Percentiles rank a stretch among this genome's conserved stretches.
These are phyloP conservation scores for Agapornis canus DNA, from an alignment of 2,797 vertebrate genomes.

Conservation along the genomic window DNA sequence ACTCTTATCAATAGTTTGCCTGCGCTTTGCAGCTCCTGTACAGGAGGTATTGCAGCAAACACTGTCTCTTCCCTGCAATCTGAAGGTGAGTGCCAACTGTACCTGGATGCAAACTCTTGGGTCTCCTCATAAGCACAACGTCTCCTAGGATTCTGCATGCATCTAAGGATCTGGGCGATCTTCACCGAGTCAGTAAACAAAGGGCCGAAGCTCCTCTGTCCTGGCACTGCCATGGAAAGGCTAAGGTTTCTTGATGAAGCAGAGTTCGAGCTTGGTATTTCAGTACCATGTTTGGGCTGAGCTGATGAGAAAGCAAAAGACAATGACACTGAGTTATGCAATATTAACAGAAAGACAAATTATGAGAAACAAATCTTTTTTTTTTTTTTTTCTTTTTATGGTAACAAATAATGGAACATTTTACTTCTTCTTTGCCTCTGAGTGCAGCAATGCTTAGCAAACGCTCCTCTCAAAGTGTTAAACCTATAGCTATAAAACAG, in stretches of 20 bases:
- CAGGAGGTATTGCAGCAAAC: background rate
- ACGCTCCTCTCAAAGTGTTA: background rate
- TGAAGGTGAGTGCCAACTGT: background rate
- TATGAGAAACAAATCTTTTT: background rate
- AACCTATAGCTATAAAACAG: constrained; percentile 31
- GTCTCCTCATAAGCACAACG: background rate
- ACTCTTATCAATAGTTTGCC: background rate
- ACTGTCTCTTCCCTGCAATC: background rate
- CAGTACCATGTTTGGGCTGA: background rate
- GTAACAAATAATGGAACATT: background rate
- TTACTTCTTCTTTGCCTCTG: background rate
- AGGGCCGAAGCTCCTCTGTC: constrained; percentile 36
- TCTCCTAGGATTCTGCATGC: background rate
- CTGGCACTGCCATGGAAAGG: background rate
- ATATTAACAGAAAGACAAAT: background rate
- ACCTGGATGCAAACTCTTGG: constrained; percentile 53
- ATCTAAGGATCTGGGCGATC: background rate
- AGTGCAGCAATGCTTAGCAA: background rate
- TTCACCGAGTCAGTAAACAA: constrained; percentile 29
- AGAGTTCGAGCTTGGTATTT: background rate
- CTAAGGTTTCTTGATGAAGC: background rate
- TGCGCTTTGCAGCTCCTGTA: background rate
- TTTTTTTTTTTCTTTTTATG: background rate
- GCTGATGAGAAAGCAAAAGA: constrained; percentile 25
- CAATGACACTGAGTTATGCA: background rate